Evolutionary conservation across 2,888 invertebrate genomes (phyloP).

Genomic region (Pandemis heparana): DNA sequence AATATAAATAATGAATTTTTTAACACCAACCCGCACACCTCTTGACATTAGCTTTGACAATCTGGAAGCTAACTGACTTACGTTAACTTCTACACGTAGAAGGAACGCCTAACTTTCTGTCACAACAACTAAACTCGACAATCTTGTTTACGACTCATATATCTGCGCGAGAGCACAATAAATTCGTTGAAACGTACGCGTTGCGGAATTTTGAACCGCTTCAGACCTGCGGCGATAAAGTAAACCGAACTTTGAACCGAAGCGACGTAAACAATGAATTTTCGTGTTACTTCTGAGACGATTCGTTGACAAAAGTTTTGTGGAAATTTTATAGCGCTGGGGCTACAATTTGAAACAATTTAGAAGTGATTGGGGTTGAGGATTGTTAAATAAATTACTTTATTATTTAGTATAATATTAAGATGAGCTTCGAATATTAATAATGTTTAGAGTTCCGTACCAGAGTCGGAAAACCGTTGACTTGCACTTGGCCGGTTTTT

Average conservation of each 20-base stretch:
- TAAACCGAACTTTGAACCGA: constrained; percentile 31
- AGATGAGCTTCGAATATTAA: neutral
- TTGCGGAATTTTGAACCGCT: constrained; percentile 3
- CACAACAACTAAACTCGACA: constrained; percentile 12
- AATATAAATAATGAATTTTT: too few relatives aligned
- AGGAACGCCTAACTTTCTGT: neutral
- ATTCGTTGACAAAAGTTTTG: constrained; percentile 35
- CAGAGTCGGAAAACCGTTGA: too few relatives aligned
- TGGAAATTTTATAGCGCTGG: neutral
- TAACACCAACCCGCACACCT: too few relatives aligned
- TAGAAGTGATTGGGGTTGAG: neutral
- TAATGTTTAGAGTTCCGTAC: too few relatives aligned
- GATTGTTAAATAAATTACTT: neutral
- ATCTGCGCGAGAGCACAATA: constrained; percentile 23
- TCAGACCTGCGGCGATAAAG: constrained; percentile 14
- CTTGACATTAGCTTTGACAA: neutral
- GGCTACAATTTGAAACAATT: constrained; percentile 15
- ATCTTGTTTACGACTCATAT: constrained; percentile 13
- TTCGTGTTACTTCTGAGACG: constrained; percentile 31
- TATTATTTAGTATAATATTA: neutral
- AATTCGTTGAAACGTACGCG: constrained; percentile 19
- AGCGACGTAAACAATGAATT: constrained; percentile 31
- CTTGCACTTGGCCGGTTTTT: too few relatives aligned
- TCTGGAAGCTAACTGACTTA: neutral
- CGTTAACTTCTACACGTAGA: neutral